Evolutionary conservation across 1,140 invertebrate genomes (phyloP).

Genomic region (Drosophila truncata): DNA sequence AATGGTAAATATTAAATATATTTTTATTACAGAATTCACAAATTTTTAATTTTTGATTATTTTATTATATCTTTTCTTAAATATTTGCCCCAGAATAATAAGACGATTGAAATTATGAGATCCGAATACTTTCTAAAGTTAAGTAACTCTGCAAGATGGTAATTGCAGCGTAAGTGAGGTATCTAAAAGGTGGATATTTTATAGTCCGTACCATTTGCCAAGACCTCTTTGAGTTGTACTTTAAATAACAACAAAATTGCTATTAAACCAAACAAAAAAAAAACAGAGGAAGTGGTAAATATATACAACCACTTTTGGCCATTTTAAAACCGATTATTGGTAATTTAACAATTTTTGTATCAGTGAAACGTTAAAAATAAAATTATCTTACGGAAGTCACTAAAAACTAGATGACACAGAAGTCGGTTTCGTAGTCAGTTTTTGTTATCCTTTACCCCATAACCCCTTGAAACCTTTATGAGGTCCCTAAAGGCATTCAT

Average conservation of each 20-base stretch:
- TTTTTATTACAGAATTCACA: too few relatives aligned
- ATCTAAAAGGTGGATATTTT: neutral
- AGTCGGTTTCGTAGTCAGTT: too few relatives aligned
- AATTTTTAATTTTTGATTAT: too few relatives aligned
- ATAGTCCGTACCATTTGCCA: neutral
- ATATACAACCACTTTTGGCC: conserved; percentile 10
- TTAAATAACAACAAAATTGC: conserved; percentile 32
- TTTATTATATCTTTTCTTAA: too few relatives aligned
- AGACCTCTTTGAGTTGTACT: neutral
- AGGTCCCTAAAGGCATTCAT: neutral
- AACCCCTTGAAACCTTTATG: neutral
- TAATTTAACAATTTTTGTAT: too few relatives aligned
- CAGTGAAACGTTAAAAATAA: too few relatives aligned
- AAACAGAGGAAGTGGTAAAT: neutral
- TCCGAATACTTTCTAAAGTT: too few relatives aligned
- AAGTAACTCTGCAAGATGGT: too few relatives aligned
- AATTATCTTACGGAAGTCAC: too few relatives aligned
- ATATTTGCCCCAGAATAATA: too few relatives aligned
- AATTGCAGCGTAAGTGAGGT: neutral
- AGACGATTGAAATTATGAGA: too few relatives aligned
- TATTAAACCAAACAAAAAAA: neutral
- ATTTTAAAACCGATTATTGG: neutral
- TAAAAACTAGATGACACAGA: neutral
- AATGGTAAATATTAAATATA: too few relatives aligned
- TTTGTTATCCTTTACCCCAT: neutral